Percentiles rank a stretch among this genome's conserved stretches.
phyloP scores from a whole-genome alignment of 1,140 invertebrate genomes.

The Psilanteris sp. region DNA sequence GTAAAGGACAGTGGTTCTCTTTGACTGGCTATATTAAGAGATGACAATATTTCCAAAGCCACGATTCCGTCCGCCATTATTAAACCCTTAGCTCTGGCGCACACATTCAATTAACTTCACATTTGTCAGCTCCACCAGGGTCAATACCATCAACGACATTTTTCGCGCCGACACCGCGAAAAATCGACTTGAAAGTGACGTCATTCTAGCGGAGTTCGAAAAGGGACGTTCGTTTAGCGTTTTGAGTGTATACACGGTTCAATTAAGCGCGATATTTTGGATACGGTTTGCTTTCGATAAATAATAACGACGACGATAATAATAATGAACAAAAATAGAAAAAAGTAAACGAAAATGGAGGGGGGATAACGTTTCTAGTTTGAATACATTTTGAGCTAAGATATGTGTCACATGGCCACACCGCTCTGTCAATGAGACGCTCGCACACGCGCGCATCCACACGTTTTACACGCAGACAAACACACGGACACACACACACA shows the following conservation, averaged over 20 bases:
- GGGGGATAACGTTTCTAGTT: no score
- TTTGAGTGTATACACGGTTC: no score
- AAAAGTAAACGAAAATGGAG: background rate
- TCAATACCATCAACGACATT: no score
- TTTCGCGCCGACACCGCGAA: no score
- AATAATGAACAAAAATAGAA: no score
- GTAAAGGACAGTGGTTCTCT: slow-evolving; percentile 48
- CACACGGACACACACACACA: slow-evolving; percentile 36
- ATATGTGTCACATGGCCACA: slow-evolving; percentile 29
- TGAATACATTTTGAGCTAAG: slow-evolving; percentile 24
- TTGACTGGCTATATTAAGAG: slow-evolving; percentile 69
- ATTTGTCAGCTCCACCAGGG: no score
- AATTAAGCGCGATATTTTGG: no score
- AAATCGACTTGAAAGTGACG: no score
- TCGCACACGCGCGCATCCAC: slow-evolving; percentile 25
- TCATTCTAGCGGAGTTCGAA: no score
- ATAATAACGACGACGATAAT: no score
- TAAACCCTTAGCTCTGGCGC: slow-evolving; percentile 23
- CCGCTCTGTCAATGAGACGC: slow-evolving; percentile 45
- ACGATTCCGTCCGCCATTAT: slow-evolving; percentile 58
- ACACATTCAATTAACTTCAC: background rate
- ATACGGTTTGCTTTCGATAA: no score
- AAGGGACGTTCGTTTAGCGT: no score
- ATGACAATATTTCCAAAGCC: slow-evolving; percentile 77
- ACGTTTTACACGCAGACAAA: slow-evolving; percentile 21